Percentiles rank a stretch among this genome's conserved stretches.
Conservation (phyloP, 1,140 invertebrate species). For the Pantala flavescens region DNA sequence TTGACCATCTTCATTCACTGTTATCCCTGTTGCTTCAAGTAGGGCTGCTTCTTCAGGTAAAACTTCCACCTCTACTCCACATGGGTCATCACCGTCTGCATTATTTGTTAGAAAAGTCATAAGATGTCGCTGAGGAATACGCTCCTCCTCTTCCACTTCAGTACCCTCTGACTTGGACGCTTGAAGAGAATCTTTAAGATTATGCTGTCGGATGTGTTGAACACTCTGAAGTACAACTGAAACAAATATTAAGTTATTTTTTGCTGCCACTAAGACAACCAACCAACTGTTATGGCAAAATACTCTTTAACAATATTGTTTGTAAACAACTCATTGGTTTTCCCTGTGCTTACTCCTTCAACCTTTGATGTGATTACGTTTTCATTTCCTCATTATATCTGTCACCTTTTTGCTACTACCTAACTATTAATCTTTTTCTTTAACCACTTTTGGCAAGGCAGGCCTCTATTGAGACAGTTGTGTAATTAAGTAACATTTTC, state of each 20-base stretch:
- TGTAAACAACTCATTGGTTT: too few species aligned
- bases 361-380: too few species aligned
- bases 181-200: background rate
- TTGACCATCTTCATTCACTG: slow-evolving; percentile 15
- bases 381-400: too few species aligned
- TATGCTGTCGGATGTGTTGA: background rate
- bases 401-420: too few species aligned
- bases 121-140: background rate
- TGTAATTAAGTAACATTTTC: too few species aligned
- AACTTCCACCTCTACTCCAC: slow-evolving; percentile 29
- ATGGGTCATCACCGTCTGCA: slow-evolving; percentile 18
- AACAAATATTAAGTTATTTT: background rate
- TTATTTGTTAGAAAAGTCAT: background rate
- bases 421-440: too few species aligned
- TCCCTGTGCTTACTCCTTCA: too few species aligned
- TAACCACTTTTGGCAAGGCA: too few species aligned
- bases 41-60: slow-evolving; percentile 23
- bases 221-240: background rate
- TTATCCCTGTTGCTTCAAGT: slow-evolving; percentile 21
- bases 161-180: background rate
- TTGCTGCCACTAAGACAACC: too few species aligned
- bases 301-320: too few species aligned
- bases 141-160: background rate
- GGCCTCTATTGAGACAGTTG: too few species aligned
- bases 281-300: too few species aligned